These are phyloP conservation scores for Amazona guildingii DNA, from an alignment of 2,113 vertebrate genomes.

Conservation along the genomic window DNA sequence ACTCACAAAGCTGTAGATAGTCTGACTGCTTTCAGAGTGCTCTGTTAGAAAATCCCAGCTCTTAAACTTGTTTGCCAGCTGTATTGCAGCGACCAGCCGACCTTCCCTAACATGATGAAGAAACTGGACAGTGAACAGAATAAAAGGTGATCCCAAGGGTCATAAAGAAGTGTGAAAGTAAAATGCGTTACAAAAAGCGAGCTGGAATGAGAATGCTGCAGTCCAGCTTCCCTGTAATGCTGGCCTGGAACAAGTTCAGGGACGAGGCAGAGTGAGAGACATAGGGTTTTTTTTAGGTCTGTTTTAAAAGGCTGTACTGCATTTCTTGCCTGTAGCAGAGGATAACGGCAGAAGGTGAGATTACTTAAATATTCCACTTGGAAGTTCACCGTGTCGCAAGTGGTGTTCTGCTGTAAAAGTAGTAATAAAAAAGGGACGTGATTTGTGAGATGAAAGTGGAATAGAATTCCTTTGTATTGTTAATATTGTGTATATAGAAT, in stretches of 20 bases:
- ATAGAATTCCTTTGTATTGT: not conserved
- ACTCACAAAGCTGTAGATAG: not conserved
- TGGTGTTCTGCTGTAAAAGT: not conserved
- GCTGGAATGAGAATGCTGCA: not conserved
- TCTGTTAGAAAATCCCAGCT: not conserved
- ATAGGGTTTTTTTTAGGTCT: not conserved
- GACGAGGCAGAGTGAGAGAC: not conserved
- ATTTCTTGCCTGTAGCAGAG: not conserved
- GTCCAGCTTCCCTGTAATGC: not conserved
- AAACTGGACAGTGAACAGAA: not conserved
- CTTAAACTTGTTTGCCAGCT: not conserved
- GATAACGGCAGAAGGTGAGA: not conserved
- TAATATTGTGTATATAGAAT: not conserved
- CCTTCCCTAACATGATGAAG: not conserved
- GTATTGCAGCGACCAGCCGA: not conserved
- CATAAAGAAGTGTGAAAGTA: not conserved
- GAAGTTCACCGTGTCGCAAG: not conserved
- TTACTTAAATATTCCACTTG: not conserved
- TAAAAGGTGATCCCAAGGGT: not conserved
- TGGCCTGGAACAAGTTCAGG: not conserved
- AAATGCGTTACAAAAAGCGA: not conserved
- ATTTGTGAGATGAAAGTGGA: not conserved
- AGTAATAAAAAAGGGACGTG: not conserved
- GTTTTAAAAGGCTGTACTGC: not conserved
- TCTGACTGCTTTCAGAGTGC: not conserved